These are phyloP conservation scores for Aplidium turbinatum DNA, from an alignment of 23 tunicate species.

Conservation along the genomic window DNA sequence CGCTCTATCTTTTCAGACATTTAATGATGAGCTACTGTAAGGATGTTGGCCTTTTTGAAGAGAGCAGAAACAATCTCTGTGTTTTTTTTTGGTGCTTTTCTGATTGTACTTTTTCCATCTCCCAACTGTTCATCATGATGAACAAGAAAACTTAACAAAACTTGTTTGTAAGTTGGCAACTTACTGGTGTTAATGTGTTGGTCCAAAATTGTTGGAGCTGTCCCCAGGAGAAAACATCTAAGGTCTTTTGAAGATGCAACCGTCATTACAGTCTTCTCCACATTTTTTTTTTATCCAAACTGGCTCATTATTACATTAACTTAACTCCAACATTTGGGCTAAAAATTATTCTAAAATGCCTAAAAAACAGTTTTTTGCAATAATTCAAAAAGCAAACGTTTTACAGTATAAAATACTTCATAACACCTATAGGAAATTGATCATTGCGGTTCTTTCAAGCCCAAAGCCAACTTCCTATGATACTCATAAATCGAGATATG, in stretches of 20 bases:
- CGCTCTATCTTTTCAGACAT: constrained; percentile 7
- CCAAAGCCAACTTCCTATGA: too few species aligned
- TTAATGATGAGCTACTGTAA: constrained; percentile 2
- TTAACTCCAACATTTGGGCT: too few species aligned
- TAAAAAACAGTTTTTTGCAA: too few species aligned
- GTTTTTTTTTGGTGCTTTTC: constrained; percentile 11
- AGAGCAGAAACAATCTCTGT: not conserved
- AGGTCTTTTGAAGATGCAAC: constrained; percentile 10
- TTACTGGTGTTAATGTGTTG: constrained; percentile 15
- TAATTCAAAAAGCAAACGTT: too few species aligned
- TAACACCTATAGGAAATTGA: too few species aligned
- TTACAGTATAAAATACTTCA: too few species aligned
- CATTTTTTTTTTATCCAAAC: too few species aligned
- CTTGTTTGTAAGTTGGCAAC: constrained; percentile 11
- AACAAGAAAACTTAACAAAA: constrained; percentile 7
- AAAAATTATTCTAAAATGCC: too few species aligned
- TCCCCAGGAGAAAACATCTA: constrained; percentile 14
- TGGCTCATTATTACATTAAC: too few species aligned
- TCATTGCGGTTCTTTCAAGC: too few species aligned
- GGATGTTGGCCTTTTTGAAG: constrained; percentile 5
- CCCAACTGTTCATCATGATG: constrained; percentile 8
- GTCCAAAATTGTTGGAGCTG: constrained; percentile 18
- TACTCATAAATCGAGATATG: too few species aligned
- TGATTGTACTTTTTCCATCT: constrained; percentile 8
- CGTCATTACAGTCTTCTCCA: too few species aligned